Evolutionary conservation across 2,797 vertebrate species (phyloP).

Genomic region (Pipistrellus kuhlii): DNA sequence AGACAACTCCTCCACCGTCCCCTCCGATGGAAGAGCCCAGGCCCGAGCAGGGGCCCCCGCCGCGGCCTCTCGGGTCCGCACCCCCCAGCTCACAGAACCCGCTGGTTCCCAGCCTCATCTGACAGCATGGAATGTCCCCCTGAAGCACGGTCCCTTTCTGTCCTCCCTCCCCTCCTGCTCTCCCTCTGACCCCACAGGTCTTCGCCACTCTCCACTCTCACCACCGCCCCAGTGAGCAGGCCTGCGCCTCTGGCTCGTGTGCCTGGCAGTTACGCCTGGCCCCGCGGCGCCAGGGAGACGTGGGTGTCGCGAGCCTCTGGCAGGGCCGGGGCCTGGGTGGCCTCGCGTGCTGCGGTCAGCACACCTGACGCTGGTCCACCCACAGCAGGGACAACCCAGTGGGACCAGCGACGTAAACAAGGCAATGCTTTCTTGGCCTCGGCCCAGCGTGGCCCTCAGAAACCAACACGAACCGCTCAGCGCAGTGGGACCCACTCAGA

Average conservation of each 20-base stretch:
- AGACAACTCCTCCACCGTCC: not conserved
- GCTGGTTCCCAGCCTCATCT: not conserved
- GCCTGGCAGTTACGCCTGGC: not conserved
- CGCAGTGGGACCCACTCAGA: not conserved
- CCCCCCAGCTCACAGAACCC: not conserved
- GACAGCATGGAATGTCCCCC: slow-evolving; percentile 59
- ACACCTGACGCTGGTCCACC: not conserved
- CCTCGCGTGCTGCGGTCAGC: not conserved
- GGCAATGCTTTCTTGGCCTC: not conserved
- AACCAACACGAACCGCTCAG: not conserved
- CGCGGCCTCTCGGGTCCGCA: not conserved
- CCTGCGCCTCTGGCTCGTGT: not conserved
- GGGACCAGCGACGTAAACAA: not conserved
- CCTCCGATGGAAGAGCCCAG: not conserved
- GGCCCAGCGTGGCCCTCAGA: not conserved
- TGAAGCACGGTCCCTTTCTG: not conserved
- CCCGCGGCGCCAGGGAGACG: fast-evolving
- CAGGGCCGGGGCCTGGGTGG: not conserved
- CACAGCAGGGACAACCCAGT: not conserved
- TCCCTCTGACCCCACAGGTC: not conserved
- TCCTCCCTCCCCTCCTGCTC: not conserved
- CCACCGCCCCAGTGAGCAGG: not conserved
- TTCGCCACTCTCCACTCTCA: not conserved
- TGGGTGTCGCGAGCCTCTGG: not conserved
- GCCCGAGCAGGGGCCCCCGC: not conserved